Conservation (phyloP, 2,113 vertebrate genomes). For the Melanerpes formicivorus region DNA sequence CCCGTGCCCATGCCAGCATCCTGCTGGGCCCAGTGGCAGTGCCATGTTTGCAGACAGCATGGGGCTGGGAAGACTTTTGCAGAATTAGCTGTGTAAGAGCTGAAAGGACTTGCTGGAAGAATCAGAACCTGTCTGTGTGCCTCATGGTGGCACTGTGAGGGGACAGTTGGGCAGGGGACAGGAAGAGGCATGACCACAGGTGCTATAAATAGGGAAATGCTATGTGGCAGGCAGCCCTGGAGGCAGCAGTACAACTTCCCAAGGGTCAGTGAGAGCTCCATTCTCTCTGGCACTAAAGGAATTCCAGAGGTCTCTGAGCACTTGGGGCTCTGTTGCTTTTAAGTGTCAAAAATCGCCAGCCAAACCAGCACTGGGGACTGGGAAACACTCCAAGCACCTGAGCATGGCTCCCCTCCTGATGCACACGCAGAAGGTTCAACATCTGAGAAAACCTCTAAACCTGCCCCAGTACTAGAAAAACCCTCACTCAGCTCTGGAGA, state of each 20-base stretch:
- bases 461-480: background rate
- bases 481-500: fast-evolving
- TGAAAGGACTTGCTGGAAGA: fast-evolving
- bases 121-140: background rate
- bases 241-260: background rate
- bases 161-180: background rate
- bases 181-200: background rate
- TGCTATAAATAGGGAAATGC: background rate
- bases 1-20: fast-evolving
- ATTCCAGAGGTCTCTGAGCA: background rate
- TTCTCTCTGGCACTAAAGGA: fast-evolving
- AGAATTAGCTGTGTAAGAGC: background rate
- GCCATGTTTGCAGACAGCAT: background rate
- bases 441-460: background rate
- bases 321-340: background rate
- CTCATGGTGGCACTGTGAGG: background rate
- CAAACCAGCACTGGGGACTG: fast-evolving
- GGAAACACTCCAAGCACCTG: fast-evolving
- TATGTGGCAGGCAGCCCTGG: background rate
- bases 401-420: background rate
- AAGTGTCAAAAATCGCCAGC: background rate
- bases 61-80: background rate
- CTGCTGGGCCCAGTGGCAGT: fast-evolving
- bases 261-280: background rate
- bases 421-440: fast-evolving